Conservation (phyloP, 2,113 vertebrate species). For the Ammodytes marinus region DNA sequence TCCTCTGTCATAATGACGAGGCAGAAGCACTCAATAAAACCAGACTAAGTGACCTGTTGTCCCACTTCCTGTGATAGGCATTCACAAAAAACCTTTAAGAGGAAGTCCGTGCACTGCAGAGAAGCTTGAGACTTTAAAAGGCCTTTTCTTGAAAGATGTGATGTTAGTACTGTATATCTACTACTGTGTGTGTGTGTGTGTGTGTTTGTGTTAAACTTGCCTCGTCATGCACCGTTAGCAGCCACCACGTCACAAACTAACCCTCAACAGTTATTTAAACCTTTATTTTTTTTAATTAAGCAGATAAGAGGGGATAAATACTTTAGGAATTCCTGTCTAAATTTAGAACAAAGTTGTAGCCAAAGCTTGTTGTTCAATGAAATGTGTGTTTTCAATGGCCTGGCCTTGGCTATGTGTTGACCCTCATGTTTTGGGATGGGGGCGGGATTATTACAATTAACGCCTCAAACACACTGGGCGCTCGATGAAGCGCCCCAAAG, state of each 20-base stretch:
- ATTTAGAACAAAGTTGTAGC: constrained; percentile 21
- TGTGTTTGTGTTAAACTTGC: not conserved
- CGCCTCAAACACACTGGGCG: too few relatives aligned
- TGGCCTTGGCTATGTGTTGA: not conserved
- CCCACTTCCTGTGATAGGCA: constrained; percentile 22
- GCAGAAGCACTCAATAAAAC: constrained; percentile 18
- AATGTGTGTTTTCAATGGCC: not conserved
- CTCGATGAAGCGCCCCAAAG: too few relatives aligned
- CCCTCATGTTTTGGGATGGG: not conserved
- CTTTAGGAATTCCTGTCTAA: constrained; percentile 48
- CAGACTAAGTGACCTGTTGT: not conserved
- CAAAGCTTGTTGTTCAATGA: not conserved
- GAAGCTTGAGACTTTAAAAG: not conserved
- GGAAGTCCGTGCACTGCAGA: not conserved
- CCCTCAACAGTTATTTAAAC: constrained; percentile 6
- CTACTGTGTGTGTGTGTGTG: not conserved
- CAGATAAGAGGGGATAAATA: constrained; percentile 54
- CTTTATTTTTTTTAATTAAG: constrained; percentile 25
- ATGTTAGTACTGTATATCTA: not conserved
- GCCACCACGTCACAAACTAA: constrained; percentile 1
- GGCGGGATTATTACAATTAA: too few relatives aligned
- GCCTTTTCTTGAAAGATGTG: not conserved
- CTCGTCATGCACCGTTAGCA: constrained; percentile 14
- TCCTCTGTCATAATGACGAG: constrained; percentile 32
- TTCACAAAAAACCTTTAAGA: not conserved